A percentile compares a stretch with the other conserved stretches of the same genome.
Evolutionary conservation across 2,888 invertebrate genomes (phyloP).

Genomic region (Polymixis flavicincta): DNA sequence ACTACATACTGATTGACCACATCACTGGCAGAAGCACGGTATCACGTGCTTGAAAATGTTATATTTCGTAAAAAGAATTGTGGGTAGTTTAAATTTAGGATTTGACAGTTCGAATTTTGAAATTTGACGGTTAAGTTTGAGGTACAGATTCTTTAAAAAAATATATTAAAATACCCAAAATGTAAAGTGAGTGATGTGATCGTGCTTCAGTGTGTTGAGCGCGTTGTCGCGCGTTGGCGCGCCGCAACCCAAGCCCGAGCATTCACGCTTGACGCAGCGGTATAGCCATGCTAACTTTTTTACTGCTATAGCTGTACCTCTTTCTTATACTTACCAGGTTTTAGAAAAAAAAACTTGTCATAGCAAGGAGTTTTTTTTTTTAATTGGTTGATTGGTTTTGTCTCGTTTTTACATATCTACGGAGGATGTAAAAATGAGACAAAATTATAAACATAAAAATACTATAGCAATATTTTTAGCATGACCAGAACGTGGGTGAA

Average conservation of each 20-base stretch:
- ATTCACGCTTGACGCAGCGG: slow-evolving; percentile 89
- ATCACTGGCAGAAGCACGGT: slow-evolving; percentile 44
- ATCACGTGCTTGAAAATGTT: slow-evolving; percentile 6
- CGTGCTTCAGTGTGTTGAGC: slow-evolving; percentile 44
- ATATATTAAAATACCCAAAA: slow-evolving; percentile 58
- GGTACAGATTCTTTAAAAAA: neutral
- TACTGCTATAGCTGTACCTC: slow-evolving; percentile 61
- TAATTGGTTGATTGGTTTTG: too few species aligned
- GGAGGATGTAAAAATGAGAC: slow-evolving; percentile 52
- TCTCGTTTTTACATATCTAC: slow-evolving; percentile 56
- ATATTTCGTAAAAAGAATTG: neutral
- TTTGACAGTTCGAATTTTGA: neutral
- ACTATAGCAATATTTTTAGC: slow-evolving; percentile 66
- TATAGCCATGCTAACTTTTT: slow-evolving; percentile 72
- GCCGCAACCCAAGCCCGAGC: slow-evolving; percentile 90
- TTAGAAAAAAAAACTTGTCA: neutral
- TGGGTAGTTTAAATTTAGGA: slow-evolving; percentile 50
- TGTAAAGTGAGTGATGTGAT: slow-evolving; percentile 51
- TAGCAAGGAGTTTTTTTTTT: too few species aligned
- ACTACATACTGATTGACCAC: slow-evolving; percentile 37
- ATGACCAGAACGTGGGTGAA: slow-evolving; percentile 65
- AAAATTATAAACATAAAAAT: slow-evolving; percentile 22
- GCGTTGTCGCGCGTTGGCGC: slow-evolving; percentile 66
- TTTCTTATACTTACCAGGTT: slow-evolving; percentile 26
- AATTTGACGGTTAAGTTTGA: neutral